Conservation (phyloP, 1,140 invertebrate genomes). For the Drosophila ercepeae region DNA sequence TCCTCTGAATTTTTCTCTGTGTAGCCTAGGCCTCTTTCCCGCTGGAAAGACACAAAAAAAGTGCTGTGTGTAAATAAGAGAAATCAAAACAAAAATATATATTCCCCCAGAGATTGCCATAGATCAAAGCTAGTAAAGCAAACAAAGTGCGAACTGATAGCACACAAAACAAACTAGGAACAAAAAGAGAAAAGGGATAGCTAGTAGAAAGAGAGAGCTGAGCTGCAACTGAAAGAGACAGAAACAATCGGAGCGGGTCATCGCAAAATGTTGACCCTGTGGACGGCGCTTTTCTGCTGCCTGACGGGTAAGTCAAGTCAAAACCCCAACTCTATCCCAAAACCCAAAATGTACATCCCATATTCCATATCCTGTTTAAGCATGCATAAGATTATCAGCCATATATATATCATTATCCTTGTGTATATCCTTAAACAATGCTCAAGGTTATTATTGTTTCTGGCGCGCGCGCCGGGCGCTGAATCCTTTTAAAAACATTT, state of each 20-base stretch:
- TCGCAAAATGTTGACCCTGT: conserved; percentile 70
- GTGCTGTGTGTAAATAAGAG: conserved; percentile 49
- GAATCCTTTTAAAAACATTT: conserved; percentile 82
- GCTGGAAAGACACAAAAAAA: conserved; percentile 18
- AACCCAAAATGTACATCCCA: not conserved
- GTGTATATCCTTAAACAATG: conserved; percentile 16
- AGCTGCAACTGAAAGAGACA: conserved; percentile 14
- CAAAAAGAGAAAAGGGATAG: conserved; percentile 31
- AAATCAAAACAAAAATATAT: conserved; percentile 49
- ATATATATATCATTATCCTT: no score
- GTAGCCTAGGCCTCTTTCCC: conserved; percentile 7
- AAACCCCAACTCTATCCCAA: not conserved
- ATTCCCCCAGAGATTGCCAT: conserved; percentile 33
- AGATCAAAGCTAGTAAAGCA: conserved; percentile 41
- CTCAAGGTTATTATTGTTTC: conserved; percentile 66
- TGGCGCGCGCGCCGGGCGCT: conserved; percentile 38
- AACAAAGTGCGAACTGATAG: conserved; percentile 60
- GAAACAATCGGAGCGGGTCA: conserved; percentile 16
- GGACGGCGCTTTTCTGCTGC: conserved; percentile 70
- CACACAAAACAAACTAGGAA: conserved; percentile 26
- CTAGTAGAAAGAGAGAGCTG: not conserved
- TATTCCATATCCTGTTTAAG: conserved; percentile 58
- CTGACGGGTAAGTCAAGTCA: conserved; percentile 69
- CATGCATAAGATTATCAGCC: conserved; percentile 75
- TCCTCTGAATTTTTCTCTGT: conserved; percentile 5